Percentiles rank a stretch among this genome's conserved stretches.
Evolutionary conservation across 2,797 vertebrate species (phyloP).

Genomic region (Enteromius trimaculatus): DNA sequence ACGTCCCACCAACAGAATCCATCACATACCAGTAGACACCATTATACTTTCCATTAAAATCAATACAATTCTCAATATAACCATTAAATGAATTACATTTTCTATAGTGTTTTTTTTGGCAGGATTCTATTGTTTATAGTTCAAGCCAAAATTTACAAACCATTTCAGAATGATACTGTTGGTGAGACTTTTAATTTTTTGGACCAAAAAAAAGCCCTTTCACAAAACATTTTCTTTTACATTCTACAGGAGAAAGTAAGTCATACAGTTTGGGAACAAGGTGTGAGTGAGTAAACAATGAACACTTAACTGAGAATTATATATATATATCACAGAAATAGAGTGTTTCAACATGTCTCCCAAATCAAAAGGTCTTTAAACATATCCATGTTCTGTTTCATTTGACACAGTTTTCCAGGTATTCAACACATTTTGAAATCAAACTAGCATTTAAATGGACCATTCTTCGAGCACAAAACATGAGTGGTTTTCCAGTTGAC

Average conservation of each 20-base stretch:
- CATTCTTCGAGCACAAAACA: not conserved
- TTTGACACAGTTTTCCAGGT: not conserved
- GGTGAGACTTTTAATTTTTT: not conserved
- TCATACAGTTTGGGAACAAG: not conserved
- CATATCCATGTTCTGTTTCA: not conserved
- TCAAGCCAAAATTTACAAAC: not conserved
- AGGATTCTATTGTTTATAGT: not conserved
- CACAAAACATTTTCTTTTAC: not conserved
- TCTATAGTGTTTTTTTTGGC: too few relatives aligned
- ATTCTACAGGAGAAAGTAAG: not conserved
- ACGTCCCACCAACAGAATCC: too few relatives aligned
- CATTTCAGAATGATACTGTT: not conserved
- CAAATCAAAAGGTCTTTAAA: constrained; percentile 14
- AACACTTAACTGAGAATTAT: not conserved
- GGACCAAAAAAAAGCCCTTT: too few relatives aligned
- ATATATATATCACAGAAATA: not conserved
- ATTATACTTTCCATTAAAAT: too few relatives aligned
- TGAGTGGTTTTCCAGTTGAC: not conserved
- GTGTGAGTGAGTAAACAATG: not conserved
- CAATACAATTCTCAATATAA: too few relatives aligned
- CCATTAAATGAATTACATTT: too few relatives aligned
- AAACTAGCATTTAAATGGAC: not conserved
- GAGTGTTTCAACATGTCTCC: not conserved
- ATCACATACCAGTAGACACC: too few relatives aligned
- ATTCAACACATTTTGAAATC: not conserved